Base-by-base conservation (phyloP, 92 coral and sea anemone genomes). In the Heliopora coerulea region DNA sequence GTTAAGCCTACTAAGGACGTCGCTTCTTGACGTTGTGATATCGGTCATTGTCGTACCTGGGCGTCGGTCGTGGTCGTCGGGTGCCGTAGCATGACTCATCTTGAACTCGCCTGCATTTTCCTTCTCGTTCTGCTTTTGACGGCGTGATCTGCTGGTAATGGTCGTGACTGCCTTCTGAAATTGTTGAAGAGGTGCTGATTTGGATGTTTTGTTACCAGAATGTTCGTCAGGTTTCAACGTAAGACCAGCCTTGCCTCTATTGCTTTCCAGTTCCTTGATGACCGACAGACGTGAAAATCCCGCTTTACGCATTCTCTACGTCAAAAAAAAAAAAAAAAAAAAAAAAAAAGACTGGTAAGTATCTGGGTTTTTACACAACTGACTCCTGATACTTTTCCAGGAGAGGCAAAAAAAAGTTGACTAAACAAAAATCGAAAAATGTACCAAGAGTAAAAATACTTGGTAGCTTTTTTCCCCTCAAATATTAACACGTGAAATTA, bases 81-180 rank as follows among this genome's bases (percentile, higher is more conserved):
- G 96, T 1, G 98, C 87, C 98, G 96, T 90, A 60, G 89, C 84
- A 82, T 93, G 98, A 78, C 89, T 82, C 62, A 89, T 25, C 29
- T 87, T 89, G 49, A 83, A 93, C 83, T 90, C 91, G 67, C 96
- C 98, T 89, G 86, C 87, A 80, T 93, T 96, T 56, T 91, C 96
- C 8, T 86, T 88, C 78, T 57, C 11, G 26, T 52, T 70, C 10
- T 33, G 77, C 32, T 37, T 52, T 52, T 49, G 26, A 0, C 49
- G 77, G 3, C 52, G 6, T 1, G 46, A n/a, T 11, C 33, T 57
- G 0, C 49, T 21, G 17, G 77, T 54, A 20, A 70, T 54, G 17
- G 77, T 54, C 24, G 77, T 52, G 37, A 70, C 77, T 34, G 54
- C 63, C 18, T 70, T 70, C 41, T 70, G 77, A 35, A 70, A 70